Conservation (phyloP, 2,113 vertebrate species). For the Chamaetylas fuelleborni region DNA sequence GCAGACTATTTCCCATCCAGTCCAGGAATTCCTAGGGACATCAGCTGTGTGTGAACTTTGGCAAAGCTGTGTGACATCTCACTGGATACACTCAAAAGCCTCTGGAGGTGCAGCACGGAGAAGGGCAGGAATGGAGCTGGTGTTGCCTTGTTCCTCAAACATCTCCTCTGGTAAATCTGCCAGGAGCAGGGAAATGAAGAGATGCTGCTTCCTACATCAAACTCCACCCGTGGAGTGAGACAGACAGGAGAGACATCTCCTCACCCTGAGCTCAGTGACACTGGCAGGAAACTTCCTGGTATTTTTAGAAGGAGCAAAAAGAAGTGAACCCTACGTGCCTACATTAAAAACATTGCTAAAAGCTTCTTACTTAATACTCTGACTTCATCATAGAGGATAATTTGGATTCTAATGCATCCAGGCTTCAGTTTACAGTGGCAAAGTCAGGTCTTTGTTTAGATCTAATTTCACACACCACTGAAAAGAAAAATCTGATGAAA, state of each 20-base stretch:
- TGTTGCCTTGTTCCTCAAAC: neutral
- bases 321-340: neutral
- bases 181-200: neutral
- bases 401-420: neutral
- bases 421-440: neutral
- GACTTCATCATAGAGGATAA: neutral
- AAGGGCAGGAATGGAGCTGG: neutral
- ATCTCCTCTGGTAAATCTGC: neutral
- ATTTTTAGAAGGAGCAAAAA: neutral
- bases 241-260: neutral
- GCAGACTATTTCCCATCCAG: neutral
- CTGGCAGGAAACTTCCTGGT: neutral
- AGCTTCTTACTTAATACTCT: neutral
- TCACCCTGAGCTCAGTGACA: neutral
- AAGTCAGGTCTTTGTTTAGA: conserved; percentile 11
- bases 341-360: neutral
- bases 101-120: neutral
- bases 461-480: conserved; percentile 37
- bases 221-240: neutral
- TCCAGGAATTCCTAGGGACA: neutral
- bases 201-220: rapidly evolving
- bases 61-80: neutral
- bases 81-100: neutral
- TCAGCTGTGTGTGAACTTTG: neutral
- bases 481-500: neutral